Conservation (phyloP, 2,113 vertebrate genomes). For the Girardinichthys multiradiatus region DNA sequence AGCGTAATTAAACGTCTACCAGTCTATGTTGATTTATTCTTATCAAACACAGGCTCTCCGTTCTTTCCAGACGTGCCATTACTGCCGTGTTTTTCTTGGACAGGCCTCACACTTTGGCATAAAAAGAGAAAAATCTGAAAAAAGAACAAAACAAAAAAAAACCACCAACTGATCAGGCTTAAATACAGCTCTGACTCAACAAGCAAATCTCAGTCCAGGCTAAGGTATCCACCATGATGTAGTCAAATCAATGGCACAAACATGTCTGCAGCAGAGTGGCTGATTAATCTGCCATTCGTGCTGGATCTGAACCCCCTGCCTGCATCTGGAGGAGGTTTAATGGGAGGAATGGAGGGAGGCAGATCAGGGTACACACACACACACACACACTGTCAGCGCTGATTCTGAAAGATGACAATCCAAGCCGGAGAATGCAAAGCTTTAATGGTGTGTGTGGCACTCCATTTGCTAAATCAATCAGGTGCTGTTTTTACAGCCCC, state of each 20-base stretch:
- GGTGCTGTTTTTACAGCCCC: slow-evolving; percentile 77
- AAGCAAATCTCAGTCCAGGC: slow-evolving; percentile 46
- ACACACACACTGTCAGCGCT: slow-evolving; percentile 41
- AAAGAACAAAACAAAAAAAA: neutral
- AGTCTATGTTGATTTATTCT: slow-evolving; percentile 73
- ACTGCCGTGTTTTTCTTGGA: slow-evolving; percentile 71
- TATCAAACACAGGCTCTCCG: slow-evolving; percentile 69
- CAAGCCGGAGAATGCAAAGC: slow-evolving; percentile 71
- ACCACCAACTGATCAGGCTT: slow-evolving; percentile 56
- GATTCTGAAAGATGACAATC: slow-evolving; percentile 73
- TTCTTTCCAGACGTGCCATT: slow-evolving; percentile 73
- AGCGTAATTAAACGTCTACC: slow-evolving; percentile 74
- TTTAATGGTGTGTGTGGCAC: slow-evolving; percentile 65
- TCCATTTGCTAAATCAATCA: slow-evolving; percentile 86
- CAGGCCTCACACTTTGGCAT: slow-evolving; percentile 39
- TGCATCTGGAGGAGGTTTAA: slow-evolving; percentile 40
- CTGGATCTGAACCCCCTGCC: slow-evolving; percentile 18
- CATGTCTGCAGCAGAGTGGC: slow-evolving; percentile 19
- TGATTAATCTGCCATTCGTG: slow-evolving; percentile 49
- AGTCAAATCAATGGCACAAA: slow-evolving; percentile 56
- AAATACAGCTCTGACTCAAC: slow-evolving; percentile 52
- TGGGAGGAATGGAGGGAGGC: slow-evolving; percentile 20
- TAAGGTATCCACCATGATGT: slow-evolving; percentile 32
- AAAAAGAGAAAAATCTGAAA: neutral
- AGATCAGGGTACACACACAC: slow-evolving; percentile 1